Percentiles rank a stretch among this genome's conserved stretches.
Evolutionary conservation across 1,140 invertebrate genomes (phyloP).

Genomic region (Trichomalopsis sarcophagae): DNA sequence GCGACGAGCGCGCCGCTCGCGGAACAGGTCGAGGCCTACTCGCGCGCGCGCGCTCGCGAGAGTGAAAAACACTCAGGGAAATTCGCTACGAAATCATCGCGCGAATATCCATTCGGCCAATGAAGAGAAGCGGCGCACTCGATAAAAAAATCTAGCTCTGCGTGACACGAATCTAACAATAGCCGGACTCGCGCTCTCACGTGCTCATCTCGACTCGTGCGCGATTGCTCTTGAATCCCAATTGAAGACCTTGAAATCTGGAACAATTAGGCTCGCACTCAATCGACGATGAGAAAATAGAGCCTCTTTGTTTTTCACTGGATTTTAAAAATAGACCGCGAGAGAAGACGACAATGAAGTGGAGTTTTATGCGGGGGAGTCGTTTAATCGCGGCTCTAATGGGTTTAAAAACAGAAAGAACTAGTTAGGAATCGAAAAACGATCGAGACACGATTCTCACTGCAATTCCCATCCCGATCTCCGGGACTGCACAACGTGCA

Average conservation of each 20-base stretch:
- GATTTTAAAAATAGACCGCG: constrained; percentile 36
- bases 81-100: no score
- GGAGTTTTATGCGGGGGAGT: neutral
- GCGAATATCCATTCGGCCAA: neutral
- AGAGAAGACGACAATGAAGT: constrained; percentile 14
- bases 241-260: constrained; percentile 5
- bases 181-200: neutral
- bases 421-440: no score
- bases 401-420: no score
- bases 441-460: no score
- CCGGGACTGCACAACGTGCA: no score
- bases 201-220: neutral
- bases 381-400: no score
- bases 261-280: constrained; percentile 28
- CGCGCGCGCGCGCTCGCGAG: neutral
- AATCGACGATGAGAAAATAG: neutral
- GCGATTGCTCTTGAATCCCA: neutral
- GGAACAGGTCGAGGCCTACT: constrained; percentile 33
- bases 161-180: neutral
- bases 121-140: neutral
- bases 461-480: no score
- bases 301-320: neutral
- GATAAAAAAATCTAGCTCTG: neutral
- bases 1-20: neutral
- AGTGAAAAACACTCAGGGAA: no score